Conservation (phyloP, 2,113 vertebrate species). For the Dipodomys spectabilis region DNA sequence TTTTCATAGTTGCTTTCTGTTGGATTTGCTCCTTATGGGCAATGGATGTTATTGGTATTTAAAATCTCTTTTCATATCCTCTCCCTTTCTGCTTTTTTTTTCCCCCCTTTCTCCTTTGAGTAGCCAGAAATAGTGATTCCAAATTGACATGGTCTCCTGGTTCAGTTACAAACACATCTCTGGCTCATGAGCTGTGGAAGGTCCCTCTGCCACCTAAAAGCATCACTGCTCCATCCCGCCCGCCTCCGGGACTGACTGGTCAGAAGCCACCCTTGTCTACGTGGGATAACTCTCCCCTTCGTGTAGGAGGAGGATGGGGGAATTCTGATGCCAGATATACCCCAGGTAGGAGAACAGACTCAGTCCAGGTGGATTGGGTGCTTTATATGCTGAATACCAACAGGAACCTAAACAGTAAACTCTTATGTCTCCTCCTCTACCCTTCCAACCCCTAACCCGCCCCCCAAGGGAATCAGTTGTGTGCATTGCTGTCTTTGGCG, state of each 20-base stretch:
- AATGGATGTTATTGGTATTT: neutral
- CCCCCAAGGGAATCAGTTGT: too few species aligned
- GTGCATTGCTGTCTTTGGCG: too few species aligned
- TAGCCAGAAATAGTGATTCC: conserved; percentile 99
- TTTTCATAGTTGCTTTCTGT: neutral
- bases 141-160: conserved; percentile 97
- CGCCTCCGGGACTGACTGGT: conserved; percentile 96
- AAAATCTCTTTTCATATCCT: neutral
- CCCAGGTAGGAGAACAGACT: conserved; percentile 89
- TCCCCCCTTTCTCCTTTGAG: conserved; percentile 54
- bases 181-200: conserved; percentile 99
- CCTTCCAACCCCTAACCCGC: too few species aligned
- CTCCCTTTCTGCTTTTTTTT: neutral
- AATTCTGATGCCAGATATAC: conserved; percentile 96
- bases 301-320: conserved; percentile 94
- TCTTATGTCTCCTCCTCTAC: too few species aligned
- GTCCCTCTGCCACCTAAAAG: conserved; percentile 98
- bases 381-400: neutral
- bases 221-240: conserved; percentile 96
- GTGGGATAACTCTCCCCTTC: conserved; percentile 94
- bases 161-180: conserved; percentile 97
- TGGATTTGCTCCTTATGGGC: neutral
- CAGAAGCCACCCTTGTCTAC: conserved; percentile 95
- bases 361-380: neutral
- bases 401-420: too few species aligned